A percentile compares a stretch with the other conserved stretches of the same genome.
These are phyloP conservation scores for Eupsittula cactorum DNA, from an alignment of 2,113 vertebrate species.

Conservation along the genomic window DNA sequence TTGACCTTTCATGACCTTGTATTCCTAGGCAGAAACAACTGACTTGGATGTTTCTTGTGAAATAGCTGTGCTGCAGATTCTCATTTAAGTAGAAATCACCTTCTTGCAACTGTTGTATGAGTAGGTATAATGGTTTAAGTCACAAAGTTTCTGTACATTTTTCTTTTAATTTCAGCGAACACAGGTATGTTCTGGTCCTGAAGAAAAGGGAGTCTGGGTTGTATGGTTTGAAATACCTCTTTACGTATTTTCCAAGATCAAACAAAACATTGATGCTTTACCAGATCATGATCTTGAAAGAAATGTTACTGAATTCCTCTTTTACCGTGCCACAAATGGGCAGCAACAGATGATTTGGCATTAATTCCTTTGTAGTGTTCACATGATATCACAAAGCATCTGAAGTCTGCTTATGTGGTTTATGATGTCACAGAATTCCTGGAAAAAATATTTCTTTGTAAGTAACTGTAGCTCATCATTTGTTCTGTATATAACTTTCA, in stretches of 20 bases:
- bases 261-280: neutral
- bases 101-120: neutral
- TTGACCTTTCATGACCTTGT: neutral
- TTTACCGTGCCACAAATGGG: neutral
- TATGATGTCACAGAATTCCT: constrained; percentile 45
- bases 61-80: neutral
- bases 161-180: neutral
- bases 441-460: constrained; percentile 53
- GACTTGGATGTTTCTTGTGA: neutral
- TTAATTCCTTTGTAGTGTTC: constrained; percentile 22
- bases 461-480: constrained; percentile 31
- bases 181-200: neutral
- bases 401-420: constrained; percentile 14
- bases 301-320: neutral
- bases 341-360: neutral
- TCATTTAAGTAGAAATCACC: neutral
- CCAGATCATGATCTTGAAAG: neutral
- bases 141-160: neutral
- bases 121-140: neutral
- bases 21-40: neutral
- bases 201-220: neutral
- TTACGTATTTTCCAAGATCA: neutral
- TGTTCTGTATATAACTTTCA: constrained; percentile 50
- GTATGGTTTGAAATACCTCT: neutral
- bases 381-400: neutral